Conservation (phyloP, 92 coral and sea anemone genomes). For the Epizoanthus stellaris region DNA sequence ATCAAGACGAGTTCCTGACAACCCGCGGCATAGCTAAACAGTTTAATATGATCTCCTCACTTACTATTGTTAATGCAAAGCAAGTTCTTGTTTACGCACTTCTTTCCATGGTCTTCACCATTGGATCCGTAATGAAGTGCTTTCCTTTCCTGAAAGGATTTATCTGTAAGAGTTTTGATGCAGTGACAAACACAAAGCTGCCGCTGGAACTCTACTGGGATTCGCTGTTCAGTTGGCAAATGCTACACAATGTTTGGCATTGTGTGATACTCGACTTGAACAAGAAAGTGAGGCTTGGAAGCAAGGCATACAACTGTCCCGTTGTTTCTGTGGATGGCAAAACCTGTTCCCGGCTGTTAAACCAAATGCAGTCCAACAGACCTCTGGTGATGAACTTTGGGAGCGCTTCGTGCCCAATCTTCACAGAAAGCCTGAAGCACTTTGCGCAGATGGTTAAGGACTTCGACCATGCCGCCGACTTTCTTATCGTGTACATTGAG, state of each 20-base stretch:
- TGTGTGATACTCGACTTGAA: slow-evolving; percentile 53
- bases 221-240: slow-evolving; percentile 59
- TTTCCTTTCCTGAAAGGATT: slow-evolving; percentile 33
- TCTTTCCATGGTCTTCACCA: slow-evolving; percentile 6
- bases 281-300: slow-evolving; percentile 40
- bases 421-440: slow-evolving; percentile 38
- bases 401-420: slow-evolving; percentile 60
- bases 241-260: slow-evolving; percentile 52
- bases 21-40: neutral
- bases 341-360: slow-evolving; percentile 51
- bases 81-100: neutral
- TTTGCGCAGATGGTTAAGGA: slow-evolving; percentile 40
- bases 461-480: slow-evolving; percentile 45
- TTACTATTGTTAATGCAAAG: neutral
- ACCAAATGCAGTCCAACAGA: slow-evolving; percentile 42
- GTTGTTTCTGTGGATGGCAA: slow-evolving; percentile 56
- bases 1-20: neutral
- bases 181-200: slow-evolving; percentile 33
- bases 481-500: slow-evolving; percentile 59
- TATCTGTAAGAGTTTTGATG: slow-evolving; percentile 27
- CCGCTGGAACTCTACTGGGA: slow-evolving; percentile 52
- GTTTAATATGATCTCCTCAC: neutral
- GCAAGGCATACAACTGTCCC: slow-evolving; percentile 51
- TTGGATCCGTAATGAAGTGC: slow-evolving; percentile 23
- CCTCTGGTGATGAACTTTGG: slow-evolving; percentile 59